These are phyloP conservation scores for Tricholaema leucomelas DNA, from an alignment of 2,113 vertebrate species.

Conservation along the genomic window DNA sequence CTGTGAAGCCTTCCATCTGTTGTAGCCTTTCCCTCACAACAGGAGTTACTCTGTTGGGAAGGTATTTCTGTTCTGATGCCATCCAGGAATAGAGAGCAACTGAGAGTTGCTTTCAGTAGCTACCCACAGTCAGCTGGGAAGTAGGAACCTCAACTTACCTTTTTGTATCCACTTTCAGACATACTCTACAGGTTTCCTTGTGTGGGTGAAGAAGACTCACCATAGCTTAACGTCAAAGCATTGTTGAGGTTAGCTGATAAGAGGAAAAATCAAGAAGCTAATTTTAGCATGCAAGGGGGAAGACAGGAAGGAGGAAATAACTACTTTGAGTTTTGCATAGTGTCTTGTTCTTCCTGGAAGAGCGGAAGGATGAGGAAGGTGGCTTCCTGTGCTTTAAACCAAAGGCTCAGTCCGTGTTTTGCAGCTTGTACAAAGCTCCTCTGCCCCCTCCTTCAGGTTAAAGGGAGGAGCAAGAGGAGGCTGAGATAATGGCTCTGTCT, in stretches of 20 bases:
- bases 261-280: background rate
- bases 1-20: background rate
- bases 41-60: background rate
- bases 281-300: background rate
- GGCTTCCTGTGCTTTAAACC: constrained; percentile 39
- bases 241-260: background rate
- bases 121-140: background rate
- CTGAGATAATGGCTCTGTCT: background rate
- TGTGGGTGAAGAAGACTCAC: background rate
- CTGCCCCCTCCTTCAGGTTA: background rate
- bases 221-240: background rate
- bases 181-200: background rate
- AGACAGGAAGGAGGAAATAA: background rate
- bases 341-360: constrained; percentile 33
- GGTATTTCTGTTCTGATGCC: background rate
- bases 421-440: background rate
- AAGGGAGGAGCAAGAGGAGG: background rate
- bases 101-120: background rate
- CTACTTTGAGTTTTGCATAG: background rate
- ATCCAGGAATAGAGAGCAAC: background rate
- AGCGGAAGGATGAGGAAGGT: constrained; percentile 23
- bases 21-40: background rate
- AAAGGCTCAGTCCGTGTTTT: background rate
- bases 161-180: background rate
- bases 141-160: background rate